Evolutionary conservation across 1,140 invertebrate species (phyloP), one percentile per base, ranked within the genome.

Genomic region (Nymphalis io): DNA sequence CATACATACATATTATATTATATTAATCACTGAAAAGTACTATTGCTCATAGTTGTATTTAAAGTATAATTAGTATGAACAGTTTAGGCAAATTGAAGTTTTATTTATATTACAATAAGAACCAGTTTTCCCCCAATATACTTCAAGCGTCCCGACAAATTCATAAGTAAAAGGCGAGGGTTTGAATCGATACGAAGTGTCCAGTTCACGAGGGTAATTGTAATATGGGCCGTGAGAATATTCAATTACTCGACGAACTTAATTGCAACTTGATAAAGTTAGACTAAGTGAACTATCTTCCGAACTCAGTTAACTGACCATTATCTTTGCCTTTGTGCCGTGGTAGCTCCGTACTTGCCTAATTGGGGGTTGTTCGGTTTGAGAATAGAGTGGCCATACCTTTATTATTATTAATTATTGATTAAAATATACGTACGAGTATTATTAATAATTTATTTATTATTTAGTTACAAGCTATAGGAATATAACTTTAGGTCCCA

Each of bases 261-360:
- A 90, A 90, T 89, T 89, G 85, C 82, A 84, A 88, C 83, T 90
- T 90, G 88, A 90, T 87, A 90, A 87, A 89, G 84, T 88, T 85
- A 88, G 78, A 69, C 83, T 88, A 90, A 90, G 88, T 90, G 88
- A 90, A 89, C 86, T 88, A 89, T 90, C 88, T 90, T 90, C 78
- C 60, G 82, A 88, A 88, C 85, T 86, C 83, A 89, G 88, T 90
- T 90, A 89, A 83, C 86, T 84, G 87, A 84, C 87, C 86, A 89
- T 89, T 89, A 90, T 90, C 86, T 88, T 83, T 87, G 87, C 88
- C 88, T 90, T 90, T 90, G 88, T 90, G 84, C 83, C 73, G 60
- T 75, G 76, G 82, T 85, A 77, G 83, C 85, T 79, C 79, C 74
- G 76, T 73, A 70, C 80, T 76, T 70, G 66, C 79, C 84, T 90